Evolutionary conservation across 2,797 vertebrate genomes (phyloP), one percentile per base, ranked within the genome.

Genomic region (Presbytis comata): DNA sequence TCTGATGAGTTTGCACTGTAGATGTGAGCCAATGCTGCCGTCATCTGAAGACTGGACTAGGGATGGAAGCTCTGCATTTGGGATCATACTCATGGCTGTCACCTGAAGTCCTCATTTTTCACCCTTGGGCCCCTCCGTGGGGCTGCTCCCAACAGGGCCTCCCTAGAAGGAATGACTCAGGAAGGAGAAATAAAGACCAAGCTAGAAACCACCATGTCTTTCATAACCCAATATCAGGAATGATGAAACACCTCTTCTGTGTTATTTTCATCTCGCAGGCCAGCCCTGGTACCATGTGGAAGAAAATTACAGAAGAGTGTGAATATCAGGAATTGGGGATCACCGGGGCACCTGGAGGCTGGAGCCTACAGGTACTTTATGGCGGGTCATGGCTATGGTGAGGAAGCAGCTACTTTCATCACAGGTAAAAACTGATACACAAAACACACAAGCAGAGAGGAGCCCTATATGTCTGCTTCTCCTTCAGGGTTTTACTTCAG

Each of bases 1-100:
- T n/a, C 22, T 24, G 17, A 1, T 8, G 28, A 41, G 8, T 22
- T 14, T 3, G 1, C 11, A 3, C 14, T 41, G 39, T 19, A 19
- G 5, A 30, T 12, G 8, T 21, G 28, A 33, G 83, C 74, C 5
- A 7, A 39, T 75, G 19, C 39, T 30, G 39, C 39, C 3, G 61
- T 33, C 24, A 26, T 16, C 48, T 0, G 48, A 57, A 57, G 92
- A 26, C 8, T n/a, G n/a, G 22, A 28, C 24, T 4, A 30, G 28
- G 55, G 57, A 4, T 3, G 3, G 41, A 64, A 33, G 28, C 3
- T 28, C 24, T 53, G 75, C 39, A 70, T 36, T 75, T 4, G 21
- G 92, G 36, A 2, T 2, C 16, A 9, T 1, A 0, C 30, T 70
- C 22, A 8, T 6, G 39, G 16, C 44, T n/a, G 4, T 78, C 3